Conservation (phyloP, 2,797 vertebrate species). For the Catamblyrhynchus diadema region DNA sequence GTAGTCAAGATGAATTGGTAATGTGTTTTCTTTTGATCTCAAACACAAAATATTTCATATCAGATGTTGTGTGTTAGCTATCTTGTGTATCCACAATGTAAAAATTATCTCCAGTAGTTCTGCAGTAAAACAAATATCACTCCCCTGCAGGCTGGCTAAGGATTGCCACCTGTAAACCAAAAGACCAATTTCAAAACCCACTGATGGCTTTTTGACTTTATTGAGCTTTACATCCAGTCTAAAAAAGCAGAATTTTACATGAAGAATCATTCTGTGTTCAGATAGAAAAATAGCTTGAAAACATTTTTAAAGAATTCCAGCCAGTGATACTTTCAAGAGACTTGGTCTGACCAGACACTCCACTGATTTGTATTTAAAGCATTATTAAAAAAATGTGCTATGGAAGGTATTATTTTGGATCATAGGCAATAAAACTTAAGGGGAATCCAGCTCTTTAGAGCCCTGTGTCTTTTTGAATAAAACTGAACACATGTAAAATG, state of each 20-base stretch:
- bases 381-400: neutral
- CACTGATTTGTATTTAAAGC: neutral
- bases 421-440: neutral
- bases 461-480: neutral
- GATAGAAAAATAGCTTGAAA: neutral
- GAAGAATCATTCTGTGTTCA: neutral
- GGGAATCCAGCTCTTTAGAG: neutral
- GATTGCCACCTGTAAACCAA: neutral
- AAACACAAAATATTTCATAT: neutral
- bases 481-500: neutral
- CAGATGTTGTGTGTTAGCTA: neutral
- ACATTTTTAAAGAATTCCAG: neutral
- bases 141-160: neutral
- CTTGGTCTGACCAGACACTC: neutral
- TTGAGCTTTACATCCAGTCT: neutral
- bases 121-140: neutral
- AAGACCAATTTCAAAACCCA: neutral
- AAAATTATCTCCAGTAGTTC: neutral
- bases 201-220: neutral
- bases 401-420: neutral
- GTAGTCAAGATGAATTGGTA: neutral
- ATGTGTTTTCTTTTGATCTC: neutral
- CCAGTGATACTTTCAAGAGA: neutral
- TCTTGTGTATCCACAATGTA: neutral
- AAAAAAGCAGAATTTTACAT: neutral